phyloP scores from a whole-genome alignment of 2,113 vertebrate genomes.

The Platysteira castanea region DNA sequence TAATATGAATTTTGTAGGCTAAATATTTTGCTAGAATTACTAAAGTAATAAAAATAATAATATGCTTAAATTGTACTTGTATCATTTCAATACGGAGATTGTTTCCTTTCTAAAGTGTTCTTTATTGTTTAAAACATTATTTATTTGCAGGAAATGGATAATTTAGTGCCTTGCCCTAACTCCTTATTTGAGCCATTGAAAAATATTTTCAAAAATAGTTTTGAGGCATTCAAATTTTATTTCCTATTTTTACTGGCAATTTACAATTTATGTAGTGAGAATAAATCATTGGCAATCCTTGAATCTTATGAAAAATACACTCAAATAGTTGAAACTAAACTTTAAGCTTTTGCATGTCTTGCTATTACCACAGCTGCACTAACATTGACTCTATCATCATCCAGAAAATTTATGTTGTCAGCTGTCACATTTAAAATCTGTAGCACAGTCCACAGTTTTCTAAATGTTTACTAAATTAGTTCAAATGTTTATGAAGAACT shows the following conservation, averaged over 20 bases:
- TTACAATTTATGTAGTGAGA: background rate
- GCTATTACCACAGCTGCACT: slow-evolving; percentile 57
- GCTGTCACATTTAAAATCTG: slow-evolving; percentile 38
- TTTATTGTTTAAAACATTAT: background rate
- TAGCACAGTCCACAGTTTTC: slow-evolving; percentile 20
- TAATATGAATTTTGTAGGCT: background rate
- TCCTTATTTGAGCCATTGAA: slow-evolving; percentile 9
- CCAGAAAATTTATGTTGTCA: slow-evolving; percentile 44
- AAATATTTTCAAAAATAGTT: slow-evolving; percentile 41
- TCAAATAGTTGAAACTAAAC: slow-evolving; percentile 14
- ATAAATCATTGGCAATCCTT: slow-evolving; percentile 25
- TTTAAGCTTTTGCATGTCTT: slow-evolving; percentile 17
- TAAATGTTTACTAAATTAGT: slow-evolving; percentile 49
- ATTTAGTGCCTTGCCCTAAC: slow-evolving; percentile 4
- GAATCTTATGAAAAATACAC: slow-evolving; percentile 22
- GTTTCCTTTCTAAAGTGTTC: background rate
- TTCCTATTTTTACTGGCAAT: slow-evolving; percentile 58
- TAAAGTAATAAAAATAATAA: slow-evolving; percentile 10
- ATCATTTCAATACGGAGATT: background rate
- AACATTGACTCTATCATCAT: slow-evolving; percentile 47
- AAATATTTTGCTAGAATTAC: slow-evolving; percentile 23
- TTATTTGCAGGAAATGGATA: slow-evolving; percentile 38
- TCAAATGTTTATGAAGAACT: slow-evolving; percentile 54
- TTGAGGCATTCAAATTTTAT: slow-evolving; percentile 44
- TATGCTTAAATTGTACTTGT: background rate